Percentiles rank a stretch among this genome's conserved stretches.
Evolutionary conservation across 2,113 vertebrate genomes (phyloP).

Genomic region (Dipodomys stephensi): DNA sequence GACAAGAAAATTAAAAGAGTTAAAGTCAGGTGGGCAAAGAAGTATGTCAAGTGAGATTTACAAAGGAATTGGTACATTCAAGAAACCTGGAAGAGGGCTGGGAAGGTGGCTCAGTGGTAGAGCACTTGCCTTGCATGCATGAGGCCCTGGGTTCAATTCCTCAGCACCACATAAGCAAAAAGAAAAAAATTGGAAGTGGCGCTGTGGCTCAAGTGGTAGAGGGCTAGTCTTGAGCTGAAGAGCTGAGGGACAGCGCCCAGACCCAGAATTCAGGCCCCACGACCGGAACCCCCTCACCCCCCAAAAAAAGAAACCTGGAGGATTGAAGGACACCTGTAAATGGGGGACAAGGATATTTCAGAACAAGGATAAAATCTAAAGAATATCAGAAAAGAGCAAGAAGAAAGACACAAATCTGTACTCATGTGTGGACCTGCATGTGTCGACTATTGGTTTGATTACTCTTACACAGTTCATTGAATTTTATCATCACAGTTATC

Average conservation of each 20-base stretch:
- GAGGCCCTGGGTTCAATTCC: no score
- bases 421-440: rapidly evolving
- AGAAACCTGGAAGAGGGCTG: background rate
- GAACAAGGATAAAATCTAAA: background rate
- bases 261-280: no score
- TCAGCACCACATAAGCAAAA: no score
- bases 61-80: background rate
- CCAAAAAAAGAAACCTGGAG: background rate
- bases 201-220: no score
- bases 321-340: background rate
- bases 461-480: background rate
- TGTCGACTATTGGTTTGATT: background rate
- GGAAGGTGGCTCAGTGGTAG: no score
- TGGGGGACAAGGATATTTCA: background rate
- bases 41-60: slow-evolving; percentile 28
- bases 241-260: no score
- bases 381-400: background rate
- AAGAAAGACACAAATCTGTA: background rate
- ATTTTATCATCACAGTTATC: background rate
- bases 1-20: slow-evolving; percentile 69
- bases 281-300: no score
- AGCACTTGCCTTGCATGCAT: no score
- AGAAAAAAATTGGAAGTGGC: no score
- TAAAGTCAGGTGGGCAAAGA: background rate
- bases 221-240: no score